phyloP scores from a whole-genome alignment of 2,113 vertebrate genomes.

The Neolamprologus longior region DNA sequence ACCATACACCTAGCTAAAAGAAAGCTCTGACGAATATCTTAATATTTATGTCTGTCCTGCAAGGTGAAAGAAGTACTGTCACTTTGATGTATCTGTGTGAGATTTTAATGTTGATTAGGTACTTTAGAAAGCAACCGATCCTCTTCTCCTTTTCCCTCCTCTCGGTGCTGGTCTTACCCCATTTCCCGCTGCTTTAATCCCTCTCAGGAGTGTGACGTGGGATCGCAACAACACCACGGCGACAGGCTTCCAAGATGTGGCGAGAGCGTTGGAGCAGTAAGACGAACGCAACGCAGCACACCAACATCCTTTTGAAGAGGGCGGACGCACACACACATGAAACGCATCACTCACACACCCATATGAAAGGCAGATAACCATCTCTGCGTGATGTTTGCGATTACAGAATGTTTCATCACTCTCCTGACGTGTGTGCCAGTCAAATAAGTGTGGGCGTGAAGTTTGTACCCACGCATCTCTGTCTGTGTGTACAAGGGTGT shows the following conservation, averaged over 20 bases:
- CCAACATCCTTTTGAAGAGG: background rate
- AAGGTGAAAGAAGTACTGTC: background rate
- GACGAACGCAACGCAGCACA: slow-evolving; percentile 23
- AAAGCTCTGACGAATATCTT: background rate
- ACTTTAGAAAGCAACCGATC: background rate
- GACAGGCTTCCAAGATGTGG: slow-evolving; percentile 85
- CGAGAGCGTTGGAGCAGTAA: slow-evolving; percentile 87
- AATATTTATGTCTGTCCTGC: background rate
- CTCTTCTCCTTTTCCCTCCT: background rate
- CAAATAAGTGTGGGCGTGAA: background rate
- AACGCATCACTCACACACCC: background rate
- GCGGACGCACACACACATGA: background rate
- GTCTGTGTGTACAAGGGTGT: background rate
- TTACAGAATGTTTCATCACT: slow-evolving; percentile 61
- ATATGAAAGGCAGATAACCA: slow-evolving; percentile 12
- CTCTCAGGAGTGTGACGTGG: slow-evolving; percentile 83
- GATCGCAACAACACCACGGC: slow-evolving; percentile 85
- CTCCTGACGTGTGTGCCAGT: slow-evolving; percentile 14
- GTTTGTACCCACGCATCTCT: background rate
- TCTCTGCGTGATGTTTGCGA: slow-evolving; percentile 18
- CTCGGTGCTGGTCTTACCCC: background rate
- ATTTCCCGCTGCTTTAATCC: slow-evolving; percentile 15
- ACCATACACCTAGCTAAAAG: background rate
- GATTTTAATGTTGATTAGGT: background rate
- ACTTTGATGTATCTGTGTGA: background rate